These are phyloP conservation scores for Luperina nickerlii DNA, from an alignment of 2,888 invertebrate genomes.

Conservation along the genomic window DNA sequence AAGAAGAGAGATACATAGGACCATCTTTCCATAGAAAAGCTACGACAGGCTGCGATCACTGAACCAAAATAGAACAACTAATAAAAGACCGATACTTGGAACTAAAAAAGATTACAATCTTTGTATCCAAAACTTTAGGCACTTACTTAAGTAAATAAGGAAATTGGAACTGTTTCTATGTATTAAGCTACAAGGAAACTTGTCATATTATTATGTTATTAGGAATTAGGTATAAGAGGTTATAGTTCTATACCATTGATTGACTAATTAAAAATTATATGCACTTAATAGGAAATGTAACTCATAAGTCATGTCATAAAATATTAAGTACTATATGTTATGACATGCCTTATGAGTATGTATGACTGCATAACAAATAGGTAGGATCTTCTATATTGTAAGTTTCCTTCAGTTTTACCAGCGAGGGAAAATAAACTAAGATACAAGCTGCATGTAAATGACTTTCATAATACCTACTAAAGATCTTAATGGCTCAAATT, in stretches of 20 bases:
- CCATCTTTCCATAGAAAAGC: not conserved
- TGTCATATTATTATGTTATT: not conserved
- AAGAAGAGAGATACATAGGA: not conserved
- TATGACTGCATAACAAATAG: not conserved
- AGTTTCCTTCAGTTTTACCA: not conserved
- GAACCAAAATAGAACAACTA: not conserved
- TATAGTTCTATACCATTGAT: not conserved
- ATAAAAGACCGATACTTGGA: not conserved
- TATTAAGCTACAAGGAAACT: not conserved
- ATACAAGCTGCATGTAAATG: not conserved
- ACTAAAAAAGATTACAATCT: not conserved
- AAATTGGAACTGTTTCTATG: slow-evolving; percentile 19
- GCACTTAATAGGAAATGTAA: slow-evolving; percentile 1
- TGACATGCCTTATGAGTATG: not conserved
- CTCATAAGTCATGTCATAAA: no score
- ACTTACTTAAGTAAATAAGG: not conserved
- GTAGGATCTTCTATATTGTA: not conserved
- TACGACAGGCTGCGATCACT: not conserved
- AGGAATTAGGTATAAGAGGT: not conserved
- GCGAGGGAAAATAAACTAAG: not conserved
- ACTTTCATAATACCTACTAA: not conserved
- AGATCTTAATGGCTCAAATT: not conserved
- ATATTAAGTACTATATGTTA: not conserved
- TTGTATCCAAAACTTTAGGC: not conserved
- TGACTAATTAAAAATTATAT: slow-evolving; percentile 22